Conservation (phyloP, 2,888 invertebrate genomes). For the Macrophya alboannulata region DNA sequence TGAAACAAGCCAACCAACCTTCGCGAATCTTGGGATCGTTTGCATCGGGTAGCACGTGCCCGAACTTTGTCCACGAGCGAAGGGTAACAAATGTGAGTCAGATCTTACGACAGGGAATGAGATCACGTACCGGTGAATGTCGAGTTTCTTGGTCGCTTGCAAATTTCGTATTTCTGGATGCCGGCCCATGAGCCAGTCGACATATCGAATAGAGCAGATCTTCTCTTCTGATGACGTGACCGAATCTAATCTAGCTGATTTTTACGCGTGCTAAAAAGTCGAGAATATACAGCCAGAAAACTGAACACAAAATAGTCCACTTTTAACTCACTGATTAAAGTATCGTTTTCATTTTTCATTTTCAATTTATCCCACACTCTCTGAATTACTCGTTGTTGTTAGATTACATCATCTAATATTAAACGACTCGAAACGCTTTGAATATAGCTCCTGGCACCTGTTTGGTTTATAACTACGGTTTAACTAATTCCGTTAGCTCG, state of each 20-base stretch:
- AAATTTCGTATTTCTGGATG: conserved; percentile 28
- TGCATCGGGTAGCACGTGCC: conserved; percentile 48
- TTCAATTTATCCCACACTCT: background rate
- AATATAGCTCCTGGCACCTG: background rate
- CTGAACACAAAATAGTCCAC: too few species aligned
- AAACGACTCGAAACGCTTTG: background rate
- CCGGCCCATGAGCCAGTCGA: background rate
- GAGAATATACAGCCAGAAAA: too few species aligned
- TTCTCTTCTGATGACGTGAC: background rate
- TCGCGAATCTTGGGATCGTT: conserved; percentile 32
- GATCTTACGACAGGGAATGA: conserved; percentile 39
- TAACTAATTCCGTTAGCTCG: background rate
- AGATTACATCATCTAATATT: background rate
- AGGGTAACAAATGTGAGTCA: conserved; percentile 44
- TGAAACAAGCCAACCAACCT: conserved; percentile 8
- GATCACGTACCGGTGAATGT: conserved; percentile 40
- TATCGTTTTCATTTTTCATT: background rate
- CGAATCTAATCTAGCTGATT: background rate
- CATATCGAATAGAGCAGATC: conserved; percentile 13
- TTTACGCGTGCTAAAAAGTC: background rate
- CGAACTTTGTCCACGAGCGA: conserved; percentile 31
- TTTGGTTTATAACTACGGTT: background rate
- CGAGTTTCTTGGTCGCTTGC: conserved; percentile 22
- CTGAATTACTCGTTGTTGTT: background rate
- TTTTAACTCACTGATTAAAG: background rate